phyloP scores from a whole-genome alignment of 2,888 invertebrate species.

The Zygaena filipendulae region DNA sequence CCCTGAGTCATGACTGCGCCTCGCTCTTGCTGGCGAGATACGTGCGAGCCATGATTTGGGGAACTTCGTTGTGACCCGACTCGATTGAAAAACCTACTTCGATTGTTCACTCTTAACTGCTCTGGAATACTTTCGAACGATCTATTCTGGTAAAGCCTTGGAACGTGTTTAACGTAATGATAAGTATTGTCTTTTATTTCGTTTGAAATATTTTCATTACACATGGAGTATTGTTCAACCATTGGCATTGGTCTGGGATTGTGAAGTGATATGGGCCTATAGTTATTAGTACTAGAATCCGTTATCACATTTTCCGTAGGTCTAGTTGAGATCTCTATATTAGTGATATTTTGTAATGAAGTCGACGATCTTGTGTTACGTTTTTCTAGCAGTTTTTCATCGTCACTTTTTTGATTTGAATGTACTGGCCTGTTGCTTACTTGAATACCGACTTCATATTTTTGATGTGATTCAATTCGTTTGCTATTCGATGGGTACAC shows the following conservation, averaged over 20 bases:
- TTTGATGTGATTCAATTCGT: constrained; percentile 29
- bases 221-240: constrained; percentile 28
- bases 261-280: constrained; percentile 58
- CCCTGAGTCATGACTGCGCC: constrained; percentile 28
- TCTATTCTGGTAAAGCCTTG: constrained; percentile 54
- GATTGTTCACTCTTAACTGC: constrained; percentile 47
- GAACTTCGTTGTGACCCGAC: constrained; percentile 55
- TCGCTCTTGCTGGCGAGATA: constrained; percentile 45
- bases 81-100: constrained; percentile 54
- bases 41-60: constrained; percentile 34
- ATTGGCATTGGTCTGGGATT: constrained; percentile 37
- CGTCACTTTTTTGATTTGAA: constrained; percentile 60
- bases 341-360: constrained; percentile 59
- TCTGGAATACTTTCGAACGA: constrained; percentile 62
- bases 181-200: constrained; percentile 54
- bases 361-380: constrained; percentile 41
- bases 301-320: constrained; percentile 32
- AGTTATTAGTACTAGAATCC: constrained; percentile 35
- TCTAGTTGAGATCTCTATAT: constrained; percentile 56
- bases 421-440: constrained; percentile 32
- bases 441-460: constrained; percentile 43
- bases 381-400: constrained; percentile 58
- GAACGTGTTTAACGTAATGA: constrained; percentile 53
- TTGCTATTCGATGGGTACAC: constrained; percentile 21
- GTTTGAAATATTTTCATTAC: constrained; percentile 41